Percentiles rank a stretch among this genome's conserved stretches.
Evolutionary conservation across 1,140 invertebrate genomes (phyloP).

Genomic region (Ceratina australensis): DNA sequence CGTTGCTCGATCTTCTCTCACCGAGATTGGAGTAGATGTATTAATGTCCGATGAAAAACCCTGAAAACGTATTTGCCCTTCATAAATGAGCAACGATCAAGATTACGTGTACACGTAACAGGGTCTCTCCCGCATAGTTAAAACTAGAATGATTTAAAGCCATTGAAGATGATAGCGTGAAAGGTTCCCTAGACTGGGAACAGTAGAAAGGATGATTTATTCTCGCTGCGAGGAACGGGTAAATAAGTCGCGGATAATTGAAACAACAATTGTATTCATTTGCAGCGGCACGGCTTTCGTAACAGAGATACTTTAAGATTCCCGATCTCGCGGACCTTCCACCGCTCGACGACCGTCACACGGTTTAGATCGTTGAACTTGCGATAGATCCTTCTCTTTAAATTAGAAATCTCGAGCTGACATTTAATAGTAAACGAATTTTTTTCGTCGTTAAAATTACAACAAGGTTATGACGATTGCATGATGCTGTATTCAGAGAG

Average conservation of each 20-base stretch:
- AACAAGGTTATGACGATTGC: background rate
- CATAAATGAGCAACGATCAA: conserved; percentile 35
- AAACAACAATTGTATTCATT: background rate
- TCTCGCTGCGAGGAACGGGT: background rate
- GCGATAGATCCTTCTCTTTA: conserved; percentile 32
- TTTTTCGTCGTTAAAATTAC: conserved; percentile 26
- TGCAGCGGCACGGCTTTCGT: background rate
- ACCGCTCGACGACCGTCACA: background rate
- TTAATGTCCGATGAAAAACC: conserved; percentile 38
- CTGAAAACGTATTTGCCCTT: conserved; percentile 24
- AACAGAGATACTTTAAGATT: background rate
- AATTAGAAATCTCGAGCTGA: conserved; percentile 20
- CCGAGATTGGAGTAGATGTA: conserved; percentile 36
- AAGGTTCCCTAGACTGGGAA: background rate
- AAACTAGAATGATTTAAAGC: conserved; percentile 30
- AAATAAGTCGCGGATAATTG: background rate
- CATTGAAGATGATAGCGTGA: background rate
- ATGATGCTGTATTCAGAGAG: background rate
- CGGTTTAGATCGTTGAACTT: conserved; percentile 49
- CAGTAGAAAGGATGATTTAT: background rate
- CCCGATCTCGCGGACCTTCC: conserved; percentile 10
- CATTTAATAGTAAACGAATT: conserved; percentile 3
- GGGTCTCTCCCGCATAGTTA: conserved; percentile 5
- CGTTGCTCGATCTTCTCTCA: conserved; percentile 19
- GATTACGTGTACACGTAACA: conserved; percentile 23